Base-by-base conservation (phyloP, 2,797 vertebrate species). In the Thripadectes ignobilis region DNA sequence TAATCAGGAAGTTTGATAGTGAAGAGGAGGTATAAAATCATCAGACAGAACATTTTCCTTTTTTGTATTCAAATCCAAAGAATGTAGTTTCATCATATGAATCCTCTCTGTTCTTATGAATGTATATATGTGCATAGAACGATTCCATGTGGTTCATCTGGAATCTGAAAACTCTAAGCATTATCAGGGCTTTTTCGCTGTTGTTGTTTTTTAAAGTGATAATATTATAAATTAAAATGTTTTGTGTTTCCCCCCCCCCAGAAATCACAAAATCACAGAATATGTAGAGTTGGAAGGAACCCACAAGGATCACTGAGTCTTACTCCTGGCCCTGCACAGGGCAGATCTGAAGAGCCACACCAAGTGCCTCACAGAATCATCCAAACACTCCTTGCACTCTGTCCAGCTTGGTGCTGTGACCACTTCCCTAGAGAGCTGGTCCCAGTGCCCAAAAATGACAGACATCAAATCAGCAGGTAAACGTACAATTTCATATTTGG, bases 101-200 rank as follows among this genome's bases (percentile, higher is more conserved):
- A n/a, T 61, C 12, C 2, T 0, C 61, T 36, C 48, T 41, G 7
- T 41, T 51, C 12, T 58, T 58, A 24, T 6, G 14, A 54, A 71
- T 14, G 10, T 51, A 29, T 1, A 0, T 5, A 14, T 7, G 2
- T n/a, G 16, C 5, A n/a, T 13, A 4, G 10, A 69, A 6, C 59
- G 11, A 68, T 12, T 23, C 27, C 10, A 39, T 1, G 1, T 7
- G 8, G 6, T 30, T 78, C 41, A 52, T 49, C 16, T 63, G 27
- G 14, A 71, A 63, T 23, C 12, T 67, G 22, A 69, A 92, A 58
- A 48, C 24, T 39, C 20, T 72, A 5, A 72, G 6, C 4, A 23
- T 6, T 55, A 5, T 27, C 1, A 12, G 36, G 36, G 36, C 36
- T 38, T 38, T 38, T 38, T 38, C 36, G 10, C 10, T 9, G 36